Conservation (phyloP, 2,113 vertebrate genomes). For the Pteruthius melanotis region DNA sequence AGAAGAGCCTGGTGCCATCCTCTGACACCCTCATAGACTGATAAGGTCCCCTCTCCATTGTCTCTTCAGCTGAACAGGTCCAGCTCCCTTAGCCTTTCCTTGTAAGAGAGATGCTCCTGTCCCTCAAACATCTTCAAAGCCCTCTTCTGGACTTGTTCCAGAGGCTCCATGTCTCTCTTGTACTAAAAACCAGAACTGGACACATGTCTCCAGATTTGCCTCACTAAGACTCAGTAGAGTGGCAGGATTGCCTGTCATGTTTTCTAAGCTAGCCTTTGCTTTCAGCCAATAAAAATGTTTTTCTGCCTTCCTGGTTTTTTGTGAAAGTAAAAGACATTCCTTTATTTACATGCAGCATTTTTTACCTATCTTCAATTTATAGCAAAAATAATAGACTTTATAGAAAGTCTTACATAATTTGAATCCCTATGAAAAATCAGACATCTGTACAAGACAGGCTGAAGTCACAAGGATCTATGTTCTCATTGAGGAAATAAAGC, state of each 20-base stretch:
- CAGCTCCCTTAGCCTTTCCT: neutral
- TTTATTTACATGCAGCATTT: neutral
- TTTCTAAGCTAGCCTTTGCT: neutral
- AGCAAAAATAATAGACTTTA: neutral
- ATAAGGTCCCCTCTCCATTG: too few species aligned
- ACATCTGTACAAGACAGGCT: neutral
- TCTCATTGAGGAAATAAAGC: neutral
- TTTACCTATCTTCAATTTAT: neutral
- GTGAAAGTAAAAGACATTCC: neutral
- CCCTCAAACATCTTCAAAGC: accelerated
- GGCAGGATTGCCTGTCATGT: neutral
- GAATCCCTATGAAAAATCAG: neutral
- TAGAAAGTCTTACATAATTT: neutral
- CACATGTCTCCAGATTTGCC: neutral
- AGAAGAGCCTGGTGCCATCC: neutral
- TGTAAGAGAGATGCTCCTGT: neutral
- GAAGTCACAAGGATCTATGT: neutral
- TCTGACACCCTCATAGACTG: neutral
- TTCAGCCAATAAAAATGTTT: neutral
- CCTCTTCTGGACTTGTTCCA: neutral
- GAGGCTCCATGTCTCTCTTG: neutral
- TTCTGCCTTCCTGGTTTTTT: neutral
- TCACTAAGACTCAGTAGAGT: neutral
- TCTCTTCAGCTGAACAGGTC: neutral
- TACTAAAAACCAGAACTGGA: neutral